Evolutionary conservation across 2,797 vertebrate species (phyloP), one percentile per base, ranked within the genome.

Genomic region (Hozukius guyotensis): DNA sequence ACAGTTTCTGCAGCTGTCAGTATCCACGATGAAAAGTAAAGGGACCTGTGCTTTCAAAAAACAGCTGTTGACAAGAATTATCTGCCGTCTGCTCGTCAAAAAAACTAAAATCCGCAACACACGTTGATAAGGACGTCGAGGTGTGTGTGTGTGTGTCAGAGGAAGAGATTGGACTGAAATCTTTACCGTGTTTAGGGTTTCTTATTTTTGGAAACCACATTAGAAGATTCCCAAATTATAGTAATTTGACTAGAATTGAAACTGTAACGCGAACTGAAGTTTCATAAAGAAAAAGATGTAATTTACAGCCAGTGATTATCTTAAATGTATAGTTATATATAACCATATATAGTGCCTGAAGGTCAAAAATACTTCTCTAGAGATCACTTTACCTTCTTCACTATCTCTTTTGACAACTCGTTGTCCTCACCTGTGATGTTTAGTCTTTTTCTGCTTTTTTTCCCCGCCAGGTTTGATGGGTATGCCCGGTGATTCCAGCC

Each of bases 401-500:
- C 38, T 16, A 42, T 42, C 1, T 42, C 14, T 14, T 42, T 42
- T 38, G 5, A 38, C 13, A 38, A 38, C 36, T 49, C 60, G 5
- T 31, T n/a, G 8, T 46, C 7, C 4, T 64, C 14, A 8, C 7
- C 12, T 62, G 6, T 70, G 55, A 70, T 53, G 16, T 59, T 20
- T 38, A 38, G 36, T 1, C 38, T 1, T 29, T 13, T 66, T 57
- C 16, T 69, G 49, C 38, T 14, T 13, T 29, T 13, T 24, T 63
- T 7, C n/a, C 4, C 9, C 3, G 0, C 22, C 89, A 96, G 96
- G 95, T 89, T 85, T 97, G 91, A 96, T 97, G 93, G 96, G 90
- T 36, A 93, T 97, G 88, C 92, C 96, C 36, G 92, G 92, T 0
- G 96, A 97, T 56, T 93, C 96, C 49, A 93, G 92, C 83, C 96